Conservation (phyloP, 2,113 vertebrate genomes). For the Speoplatyrhinus poulsoni region DNA sequence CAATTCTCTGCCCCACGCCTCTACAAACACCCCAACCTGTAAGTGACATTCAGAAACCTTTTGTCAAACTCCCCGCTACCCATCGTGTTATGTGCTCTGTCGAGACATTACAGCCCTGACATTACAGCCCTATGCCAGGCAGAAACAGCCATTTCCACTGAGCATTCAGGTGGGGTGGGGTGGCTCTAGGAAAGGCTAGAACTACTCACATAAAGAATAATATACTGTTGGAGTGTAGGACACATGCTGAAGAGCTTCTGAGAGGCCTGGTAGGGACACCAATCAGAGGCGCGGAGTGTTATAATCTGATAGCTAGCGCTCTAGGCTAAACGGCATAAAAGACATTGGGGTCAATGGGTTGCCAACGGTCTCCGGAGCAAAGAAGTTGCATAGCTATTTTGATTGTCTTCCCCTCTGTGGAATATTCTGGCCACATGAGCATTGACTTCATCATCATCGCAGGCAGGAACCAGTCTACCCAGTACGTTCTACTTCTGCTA, state of each 20-base stretch:
- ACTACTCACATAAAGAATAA: slow-evolving; percentile 30
- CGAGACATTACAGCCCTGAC: slow-evolving; percentile 45
- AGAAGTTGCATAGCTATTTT: slow-evolving; percentile 60
- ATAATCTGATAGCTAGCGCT: slow-evolving; percentile 70
- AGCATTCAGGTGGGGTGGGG: neutral
- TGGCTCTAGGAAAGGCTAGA: slow-evolving; percentile 41
- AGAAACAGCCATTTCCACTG: slow-evolving; percentile 42
- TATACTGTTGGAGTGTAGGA: slow-evolving; percentile 37
- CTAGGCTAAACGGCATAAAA: slow-evolving; percentile 64
- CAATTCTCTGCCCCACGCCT: slow-evolving; percentile 38
- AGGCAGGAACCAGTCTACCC: slow-evolving; percentile 27
- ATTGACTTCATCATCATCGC: slow-evolving; percentile 54
- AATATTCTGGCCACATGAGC: slow-evolving; percentile 57
- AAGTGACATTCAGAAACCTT: slow-evolving; percentile 48
- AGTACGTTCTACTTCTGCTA: slow-evolving; percentile 33
- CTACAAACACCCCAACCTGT: slow-evolving; percentile 47
- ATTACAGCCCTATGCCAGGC: slow-evolving; percentile 56
- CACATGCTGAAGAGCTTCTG: slow-evolving; percentile 41
- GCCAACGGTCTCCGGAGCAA: slow-evolving; percentile 54
- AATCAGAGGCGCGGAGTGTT: slow-evolving; percentile 62
- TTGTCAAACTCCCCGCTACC: neutral
- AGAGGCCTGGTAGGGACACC: slow-evolving; percentile 48
- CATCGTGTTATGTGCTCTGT: slow-evolving; percentile 42
- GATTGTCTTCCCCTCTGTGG: slow-evolving; percentile 45
- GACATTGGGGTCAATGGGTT: slow-evolving; percentile 73